phyloP scores from a whole-genome alignment of 2,888 invertebrate genomes.

The Nebria brevicollis region DNA sequence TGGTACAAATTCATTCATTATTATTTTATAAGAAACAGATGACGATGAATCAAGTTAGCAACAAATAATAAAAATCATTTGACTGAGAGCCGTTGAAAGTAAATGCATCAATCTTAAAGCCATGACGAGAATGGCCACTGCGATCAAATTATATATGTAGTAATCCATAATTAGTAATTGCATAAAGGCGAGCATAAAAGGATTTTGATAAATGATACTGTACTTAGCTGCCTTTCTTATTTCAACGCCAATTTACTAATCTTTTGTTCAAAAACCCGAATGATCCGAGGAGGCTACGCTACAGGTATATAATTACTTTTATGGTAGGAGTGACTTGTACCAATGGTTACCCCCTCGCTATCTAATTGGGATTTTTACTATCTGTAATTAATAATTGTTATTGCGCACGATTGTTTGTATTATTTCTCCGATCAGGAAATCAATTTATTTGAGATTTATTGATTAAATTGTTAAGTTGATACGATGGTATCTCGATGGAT shows the following conservation, averaged over 20 bases:
- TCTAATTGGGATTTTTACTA: neutral
- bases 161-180: conserved; percentile 16
- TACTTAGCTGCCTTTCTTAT: conserved; percentile 12
- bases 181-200: conserved; percentile 7
- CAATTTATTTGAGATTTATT: neutral
- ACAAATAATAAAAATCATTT: neutral
- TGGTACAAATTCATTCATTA: neutral
- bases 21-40: neutral
- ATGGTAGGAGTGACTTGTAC: neutral
- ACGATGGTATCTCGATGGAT: too few relatives aligned
- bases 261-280: conserved; percentile 14
- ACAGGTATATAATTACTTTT: neutral
- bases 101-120: neutral
- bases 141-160: neutral
- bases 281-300: neutral
- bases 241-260: conserved; percentile 13
- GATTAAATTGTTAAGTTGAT: neutral
- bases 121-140: neutral
- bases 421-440: neutral
- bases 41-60: conserved; percentile 1
- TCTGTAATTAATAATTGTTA: neutral
- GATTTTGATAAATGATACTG: conserved; percentile 10
- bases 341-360: neutral
- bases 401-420: neutral
- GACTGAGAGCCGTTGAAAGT: neutral